A percentile compares a stretch with the other conserved stretches of the same genome.
Evolutionary conservation across 2,797 vertebrate genomes (phyloP).

Genomic region (Platyrinchus mystaceus): DNA sequence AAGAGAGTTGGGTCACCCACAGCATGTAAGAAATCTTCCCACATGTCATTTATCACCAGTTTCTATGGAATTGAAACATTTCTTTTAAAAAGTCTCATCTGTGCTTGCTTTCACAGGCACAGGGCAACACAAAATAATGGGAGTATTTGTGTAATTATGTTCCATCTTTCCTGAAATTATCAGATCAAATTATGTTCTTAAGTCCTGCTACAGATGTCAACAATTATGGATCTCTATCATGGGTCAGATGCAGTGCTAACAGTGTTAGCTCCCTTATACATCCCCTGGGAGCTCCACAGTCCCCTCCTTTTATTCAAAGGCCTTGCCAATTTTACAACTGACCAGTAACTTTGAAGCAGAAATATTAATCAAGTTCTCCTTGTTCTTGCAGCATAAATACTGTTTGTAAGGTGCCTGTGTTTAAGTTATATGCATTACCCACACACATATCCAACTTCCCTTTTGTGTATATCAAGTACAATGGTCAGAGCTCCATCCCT

Average conservation of each 20-base stretch:
- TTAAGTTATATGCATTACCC: neutral
- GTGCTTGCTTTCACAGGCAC: neutral
- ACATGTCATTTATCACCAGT: neutral
- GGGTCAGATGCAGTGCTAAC: neutral
- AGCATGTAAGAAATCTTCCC: neutral
- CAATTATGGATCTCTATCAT: neutral
- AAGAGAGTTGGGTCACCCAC: neutral
- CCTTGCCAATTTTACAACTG: neutral
- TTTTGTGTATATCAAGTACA: neutral
- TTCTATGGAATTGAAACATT: neutral
- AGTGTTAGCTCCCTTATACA: neutral
- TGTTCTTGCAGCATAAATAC: neutral
- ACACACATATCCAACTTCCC: neutral
- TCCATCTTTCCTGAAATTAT: neutral
- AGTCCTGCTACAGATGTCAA: neutral
- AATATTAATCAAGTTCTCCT: neutral
- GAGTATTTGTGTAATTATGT: neutral
- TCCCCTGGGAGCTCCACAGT: neutral
- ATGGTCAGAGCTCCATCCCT: neutral
- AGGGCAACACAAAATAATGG: neutral
- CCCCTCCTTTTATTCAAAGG: neutral
- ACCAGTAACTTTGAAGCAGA: neutral
- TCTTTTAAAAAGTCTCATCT: neutral
- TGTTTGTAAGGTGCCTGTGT: neutral
- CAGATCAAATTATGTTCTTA: neutral